phyloP scores from a whole-genome alignment of 2,113 vertebrate species.

The Gila orcuttii region DNA sequence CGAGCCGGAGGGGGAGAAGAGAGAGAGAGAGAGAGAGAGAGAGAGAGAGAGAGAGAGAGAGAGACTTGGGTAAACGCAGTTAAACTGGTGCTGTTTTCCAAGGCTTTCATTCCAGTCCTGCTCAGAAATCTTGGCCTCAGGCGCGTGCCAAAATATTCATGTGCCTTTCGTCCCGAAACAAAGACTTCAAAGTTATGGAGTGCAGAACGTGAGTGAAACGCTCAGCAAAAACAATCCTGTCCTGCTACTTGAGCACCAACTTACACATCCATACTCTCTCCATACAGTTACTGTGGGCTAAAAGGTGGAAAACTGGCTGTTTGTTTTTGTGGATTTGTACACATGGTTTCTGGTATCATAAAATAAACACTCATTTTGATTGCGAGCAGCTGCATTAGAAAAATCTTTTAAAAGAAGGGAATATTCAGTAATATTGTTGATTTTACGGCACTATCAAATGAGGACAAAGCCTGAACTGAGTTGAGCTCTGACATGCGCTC shows the following conservation, averaged over 20 bases:
- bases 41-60: background rate
- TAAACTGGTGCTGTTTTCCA: constrained; percentile 55
- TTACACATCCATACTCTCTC: background rate
- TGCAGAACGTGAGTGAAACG: constrained; percentile 35
- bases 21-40: constrained; percentile 4
- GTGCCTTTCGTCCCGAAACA: constrained; percentile 46
- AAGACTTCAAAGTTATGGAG: constrained; percentile 57
- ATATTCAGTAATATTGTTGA: background rate
- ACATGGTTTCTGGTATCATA: background rate
- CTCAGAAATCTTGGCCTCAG: constrained; percentile 47
- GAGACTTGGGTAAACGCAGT: constrained; percentile 29
- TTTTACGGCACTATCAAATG: background rate
- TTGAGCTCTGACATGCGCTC: too few relatives aligned
- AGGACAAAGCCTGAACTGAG: background rate
- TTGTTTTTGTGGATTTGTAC: background rate
- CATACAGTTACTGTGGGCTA: background rate
- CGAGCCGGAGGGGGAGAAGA: constrained; percentile 38
- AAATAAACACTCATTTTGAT: background rate
- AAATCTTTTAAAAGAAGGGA: background rate
- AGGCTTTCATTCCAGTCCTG: constrained; percentile 41
- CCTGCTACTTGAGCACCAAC: background rate
- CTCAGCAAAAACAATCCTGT: constrained; percentile 28
- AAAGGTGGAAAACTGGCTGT: background rate
- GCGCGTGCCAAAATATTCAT: constrained; percentile 49
- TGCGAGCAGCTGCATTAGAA: background rate